Base-by-base conservation (phyloP, 2,888 invertebrate species). In the Drosophila trichaetosa region DNA sequence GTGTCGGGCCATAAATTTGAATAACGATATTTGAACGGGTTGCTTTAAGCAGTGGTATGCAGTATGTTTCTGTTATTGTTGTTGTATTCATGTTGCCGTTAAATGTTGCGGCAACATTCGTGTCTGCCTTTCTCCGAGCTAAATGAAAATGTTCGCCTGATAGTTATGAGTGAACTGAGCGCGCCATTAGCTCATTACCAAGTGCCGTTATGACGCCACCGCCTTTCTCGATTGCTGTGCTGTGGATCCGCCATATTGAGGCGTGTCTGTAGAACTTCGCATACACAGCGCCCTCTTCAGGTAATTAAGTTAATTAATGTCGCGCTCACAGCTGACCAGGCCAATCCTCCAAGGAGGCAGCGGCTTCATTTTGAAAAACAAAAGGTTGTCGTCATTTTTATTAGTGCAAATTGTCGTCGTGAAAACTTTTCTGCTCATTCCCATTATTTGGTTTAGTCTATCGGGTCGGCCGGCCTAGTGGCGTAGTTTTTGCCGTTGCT, bases 91-190 rank as follows among this genome's bases (percentile, higher is more conserved):
- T 76, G 77, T 78, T 81, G 81, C 80, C 34, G 40, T 40, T 66
- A 46, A 54, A 78, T 79, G 76, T 80, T 79, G 69, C 79, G 33
- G 73, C 82, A 82, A 79, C 82, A 78, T 78, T 69, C n/a, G 36
- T 40, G 61, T 24, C 38, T 66, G 69, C 65, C 67, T 73, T 80
- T 81, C 66, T 59, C 65, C 61, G 31, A 11, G 21, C n/a, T 27
- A 71, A 80, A 68, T 77, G 67, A 34, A 77, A 69, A 71, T 71
- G 65, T 58, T 68, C 67, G 46, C 56, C 60, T 58, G 36, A 29
- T 72, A 24, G 72, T 79, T 80, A 79, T 73, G 62, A 72, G 52
- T 66, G 56, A 46, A 8, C 46, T 46, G 46, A 46, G 24, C 46
- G 46, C 82, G 72, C 66, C 61, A 81, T 80, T 70, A 73, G 67